These are phyloP conservation scores for Psilopsiagon aymara DNA, from an alignment of 2,113 vertebrate species.

Conservation along the genomic window DNA sequence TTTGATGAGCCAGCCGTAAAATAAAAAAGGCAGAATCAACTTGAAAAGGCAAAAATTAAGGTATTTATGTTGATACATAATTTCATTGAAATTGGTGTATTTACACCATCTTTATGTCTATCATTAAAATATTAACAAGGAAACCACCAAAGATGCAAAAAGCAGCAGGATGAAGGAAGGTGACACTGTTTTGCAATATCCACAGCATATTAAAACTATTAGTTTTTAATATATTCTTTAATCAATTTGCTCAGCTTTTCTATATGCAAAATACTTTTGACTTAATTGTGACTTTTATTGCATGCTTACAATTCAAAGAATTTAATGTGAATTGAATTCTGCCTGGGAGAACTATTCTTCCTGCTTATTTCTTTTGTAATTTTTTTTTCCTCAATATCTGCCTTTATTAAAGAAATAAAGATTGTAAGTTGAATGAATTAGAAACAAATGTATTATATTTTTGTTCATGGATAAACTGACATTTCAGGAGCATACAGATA, in stretches of 20 bases:
- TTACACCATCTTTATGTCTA: neutral
- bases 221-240: neutral
- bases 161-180: neutral
- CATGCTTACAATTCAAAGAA: neutral
- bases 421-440: neutral
- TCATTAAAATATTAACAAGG: neutral
- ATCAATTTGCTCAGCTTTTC: neutral
- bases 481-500: neutral
- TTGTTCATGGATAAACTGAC: neutral
- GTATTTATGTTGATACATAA: neutral
- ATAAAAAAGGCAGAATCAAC: neutral
- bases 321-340: neutral
- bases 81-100: neutral
- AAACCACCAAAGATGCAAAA: neutral
- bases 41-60: neutral
- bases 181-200: neutral
- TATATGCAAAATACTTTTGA: neutral
- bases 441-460: neutral
- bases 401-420: neutral
- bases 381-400: neutral
- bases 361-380: neutral
- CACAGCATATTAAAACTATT: neutral
- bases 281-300: neutral
- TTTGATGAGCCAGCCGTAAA: neutral
- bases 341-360: neutral